Base-by-base conservation (phyloP, 2,113 vertebrate genomes). In the Tragelaphus scriptus region DNA sequence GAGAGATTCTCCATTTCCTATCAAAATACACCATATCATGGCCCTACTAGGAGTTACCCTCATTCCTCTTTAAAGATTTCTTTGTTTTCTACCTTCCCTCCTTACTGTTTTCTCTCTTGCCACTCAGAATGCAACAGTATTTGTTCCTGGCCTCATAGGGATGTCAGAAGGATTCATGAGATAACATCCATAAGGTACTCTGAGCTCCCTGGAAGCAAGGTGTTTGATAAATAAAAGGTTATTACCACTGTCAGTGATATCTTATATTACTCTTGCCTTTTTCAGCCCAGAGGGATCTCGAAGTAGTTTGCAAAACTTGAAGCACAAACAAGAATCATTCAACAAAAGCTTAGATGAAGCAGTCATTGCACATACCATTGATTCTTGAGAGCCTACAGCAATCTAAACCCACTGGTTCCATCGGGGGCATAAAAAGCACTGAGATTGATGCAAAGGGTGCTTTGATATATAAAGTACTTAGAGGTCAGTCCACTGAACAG, bases 151-250 rank as follows among this genome's bases (percentile, higher is more conserved):
- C 28, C 68, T 93, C 95, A 49, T 3, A 85, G n/a, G 12, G 47
- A 85, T 88, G 84, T 89, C 91, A 90, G 61, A 19, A 94, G 71
- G 92, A 97, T 95, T 97, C 91, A 95, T 96, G 87, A 85, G 71
- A 85, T 94, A 93, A 95, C 81, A 96, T 97, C 77, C 58, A 58
- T 79, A 96, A 97, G 49, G 58, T 13, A 92, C 90, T 92, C 77
- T 30, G 11, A 91, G 63, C 75, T 89, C 84, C 85, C 95, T 86
- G 36, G 68, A 94, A 95, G 88, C 90, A 90, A 96, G 59, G 84
- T 93, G 84, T 90, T 97, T 95, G 71, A 96, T 96, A 97, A 97
- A 97, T 98, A 97, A 97, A 98, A 97, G 79, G 71, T 97, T 96
- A 97, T 95, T 97, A 88, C 84, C 56, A 96, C 88, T 94, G 71